Conservation (phyloP, 2,797 vertebrate species). For the Pelochelys cantorii region DNA sequence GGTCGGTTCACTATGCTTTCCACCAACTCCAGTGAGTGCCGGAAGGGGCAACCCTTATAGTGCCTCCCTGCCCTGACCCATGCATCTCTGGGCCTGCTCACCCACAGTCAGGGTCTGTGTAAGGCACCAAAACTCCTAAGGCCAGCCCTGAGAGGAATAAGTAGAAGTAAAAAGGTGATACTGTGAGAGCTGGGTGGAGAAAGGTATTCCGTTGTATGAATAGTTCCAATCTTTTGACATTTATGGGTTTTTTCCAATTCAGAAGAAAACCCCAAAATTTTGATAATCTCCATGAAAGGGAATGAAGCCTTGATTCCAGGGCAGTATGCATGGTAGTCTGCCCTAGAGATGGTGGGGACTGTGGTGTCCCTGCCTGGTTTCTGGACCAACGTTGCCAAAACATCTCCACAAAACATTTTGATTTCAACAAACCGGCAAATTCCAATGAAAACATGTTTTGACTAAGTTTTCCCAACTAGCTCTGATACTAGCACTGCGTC, state of each 20-base stretch:
- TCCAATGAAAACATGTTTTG: neutral
- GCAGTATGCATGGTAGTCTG: neutral
- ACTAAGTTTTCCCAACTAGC: neutral
- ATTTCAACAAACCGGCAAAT: neutral
- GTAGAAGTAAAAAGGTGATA: neutral
- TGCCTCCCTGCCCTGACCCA: too few species aligned
- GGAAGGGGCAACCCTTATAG: too few species aligned
- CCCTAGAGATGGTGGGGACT: neutral
- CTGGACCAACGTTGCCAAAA: neutral
- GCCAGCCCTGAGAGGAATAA: neutral
- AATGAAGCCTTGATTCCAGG: neutral
- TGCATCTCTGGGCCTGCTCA: too few species aligned
- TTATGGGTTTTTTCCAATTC: neutral
- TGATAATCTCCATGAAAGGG: neutral
- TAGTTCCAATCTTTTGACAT: neutral
- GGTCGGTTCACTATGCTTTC: too few species aligned
- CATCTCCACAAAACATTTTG: neutral
- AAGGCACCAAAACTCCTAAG: too few species aligned
- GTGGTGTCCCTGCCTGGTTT: neutral
- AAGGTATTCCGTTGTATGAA: neutral
- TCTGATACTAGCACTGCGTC: neutral
- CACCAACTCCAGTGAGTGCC: too few species aligned
- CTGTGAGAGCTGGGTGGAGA: neutral
- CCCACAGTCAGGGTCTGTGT: too few species aligned
- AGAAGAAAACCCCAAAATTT: neutral